phyloP scores from a whole-genome alignment of 1,140 invertebrate species.

The Chironomus striatipennis region DNA sequence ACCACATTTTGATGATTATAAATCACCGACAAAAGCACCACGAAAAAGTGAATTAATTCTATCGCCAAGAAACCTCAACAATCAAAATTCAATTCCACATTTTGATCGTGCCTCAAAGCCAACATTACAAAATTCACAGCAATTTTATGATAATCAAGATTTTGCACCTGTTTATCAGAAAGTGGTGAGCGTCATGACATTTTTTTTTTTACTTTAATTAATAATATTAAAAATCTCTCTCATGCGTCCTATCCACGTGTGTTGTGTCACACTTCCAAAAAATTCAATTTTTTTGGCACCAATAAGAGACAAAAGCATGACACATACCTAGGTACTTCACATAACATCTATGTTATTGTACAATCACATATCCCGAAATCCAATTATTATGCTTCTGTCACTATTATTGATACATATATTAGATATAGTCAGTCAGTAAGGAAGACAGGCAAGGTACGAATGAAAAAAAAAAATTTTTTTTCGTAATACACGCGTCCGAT shows the following conservation, averaged over 20 bases:
- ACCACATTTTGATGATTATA: slow-evolving; percentile 55
- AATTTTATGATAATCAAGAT: slow-evolving; percentile 24
- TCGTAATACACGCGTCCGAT: background rate
- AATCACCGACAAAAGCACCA: slow-evolving; percentile 40
- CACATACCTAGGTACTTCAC: too few relatives aligned
- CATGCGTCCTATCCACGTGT: background rate
- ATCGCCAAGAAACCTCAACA: slow-evolving; percentile 31
- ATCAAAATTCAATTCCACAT: slow-evolving; percentile 46
- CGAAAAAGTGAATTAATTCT: slow-evolving; percentile 26
- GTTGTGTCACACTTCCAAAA: background rate
- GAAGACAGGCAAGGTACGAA: background rate
- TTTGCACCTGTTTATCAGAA: slow-evolving; percentile 16
- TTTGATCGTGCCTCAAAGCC: slow-evolving; percentile 51
- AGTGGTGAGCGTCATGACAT: slow-evolving; percentile 11
- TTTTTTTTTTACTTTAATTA: too few relatives aligned
- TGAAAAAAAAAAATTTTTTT: background rate
- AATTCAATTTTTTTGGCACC: too few relatives aligned
- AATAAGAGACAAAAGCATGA: too few relatives aligned
- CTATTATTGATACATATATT: background rate
- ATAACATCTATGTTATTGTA: too few relatives aligned
- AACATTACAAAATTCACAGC: slow-evolving; percentile 35
- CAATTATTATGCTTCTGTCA: background rate
- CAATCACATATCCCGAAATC: background rate
- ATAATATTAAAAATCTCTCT: background rate
- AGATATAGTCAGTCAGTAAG: too few relatives aligned